Base-by-base conservation (phyloP, 2,797 vertebrate species). In the Mormyrus proboscirostris region DNA sequence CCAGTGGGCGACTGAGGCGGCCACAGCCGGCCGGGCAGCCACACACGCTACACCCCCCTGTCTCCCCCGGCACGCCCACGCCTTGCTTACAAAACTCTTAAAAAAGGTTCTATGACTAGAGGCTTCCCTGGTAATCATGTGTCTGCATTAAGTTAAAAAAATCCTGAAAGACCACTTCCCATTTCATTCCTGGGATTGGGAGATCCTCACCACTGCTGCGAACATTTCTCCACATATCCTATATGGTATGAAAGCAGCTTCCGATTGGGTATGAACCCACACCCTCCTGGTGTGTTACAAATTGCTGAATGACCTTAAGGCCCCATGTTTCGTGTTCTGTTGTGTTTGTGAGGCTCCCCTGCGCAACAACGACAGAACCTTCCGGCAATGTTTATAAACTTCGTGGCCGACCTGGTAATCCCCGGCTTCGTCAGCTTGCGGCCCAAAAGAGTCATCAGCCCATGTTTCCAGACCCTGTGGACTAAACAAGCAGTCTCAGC, bases 401-500 rank as follows among this genome's bases (percentile, higher is more conserved):
- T 10, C 29, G 3, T 33, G 65, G 73, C 38, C 38, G 16, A 44
- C 33, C 38, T 79, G 38, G 14, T 38, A 79, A 79, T 79, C 38
- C 73, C 73, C 33, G 16, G 16, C 38, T 79, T 19, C 14, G 4
- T 41, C 73, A 57, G 25, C 29, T 6, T 25, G n/a, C 0, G 7
- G 85, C 16, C 73, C 8, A 12, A 25, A 59, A 79, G 50, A 38
- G 82, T 41, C 41, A 29, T 86, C 6, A 87, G 47, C 51, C 88
- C 90, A 91, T 89, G 65, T 90, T 91, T 89, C 88, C 73, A 16
- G 85, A 88, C 57, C 89, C 19, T 88, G 89, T 69, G 91, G 69
- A 91, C 85, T 91, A 89, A 91, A 90, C 89, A 91, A 47, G 84
- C 84, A 47, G 89, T 90, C 88, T 88, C 88, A 87, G 87, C n/a